Evolutionary conservation across 2,797 vertebrate genomes (phyloP).

Genomic region (Acrocephalus scirpaceus): DNA sequence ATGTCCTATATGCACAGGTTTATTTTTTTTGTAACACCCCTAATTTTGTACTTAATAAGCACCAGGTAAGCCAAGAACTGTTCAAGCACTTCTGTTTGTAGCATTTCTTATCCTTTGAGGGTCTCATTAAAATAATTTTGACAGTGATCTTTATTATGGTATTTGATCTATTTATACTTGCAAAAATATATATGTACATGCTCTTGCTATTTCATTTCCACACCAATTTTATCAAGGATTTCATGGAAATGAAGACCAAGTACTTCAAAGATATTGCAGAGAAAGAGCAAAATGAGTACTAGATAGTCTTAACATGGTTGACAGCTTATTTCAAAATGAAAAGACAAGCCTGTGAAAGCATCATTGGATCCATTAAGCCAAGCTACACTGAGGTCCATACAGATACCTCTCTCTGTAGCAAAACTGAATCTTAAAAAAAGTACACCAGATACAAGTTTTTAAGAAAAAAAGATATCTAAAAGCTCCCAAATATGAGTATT

Average conservation of each 20-base stretch:
- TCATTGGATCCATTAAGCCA: background rate
- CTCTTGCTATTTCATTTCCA: background rate
- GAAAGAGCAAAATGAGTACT: background rate
- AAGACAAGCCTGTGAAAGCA: background rate
- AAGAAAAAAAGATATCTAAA: background rate
- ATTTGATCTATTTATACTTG: background rate
- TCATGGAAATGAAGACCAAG: background rate
- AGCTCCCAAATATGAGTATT: background rate
- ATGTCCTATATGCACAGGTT: background rate
- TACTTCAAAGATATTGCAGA: background rate
- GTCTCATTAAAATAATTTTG: background rate
- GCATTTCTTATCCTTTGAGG: background rate
- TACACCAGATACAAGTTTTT: background rate
- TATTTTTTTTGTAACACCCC: background rate
- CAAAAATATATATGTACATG: background rate
- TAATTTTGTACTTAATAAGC: background rate
- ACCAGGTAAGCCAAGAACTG: background rate
- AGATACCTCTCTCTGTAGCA: background rate
- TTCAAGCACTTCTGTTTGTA: background rate
- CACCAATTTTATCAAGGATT: background rate
- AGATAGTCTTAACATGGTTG: background rate
- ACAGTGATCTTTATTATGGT: background rate
- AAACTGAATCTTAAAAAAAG: background rate
- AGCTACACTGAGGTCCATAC: background rate
- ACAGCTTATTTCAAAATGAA: background rate